These are phyloP conservation scores for Peromyscus nudipes DNA, from an alignment of 2,797 vertebrate species.

Conservation along the genomic window DNA sequence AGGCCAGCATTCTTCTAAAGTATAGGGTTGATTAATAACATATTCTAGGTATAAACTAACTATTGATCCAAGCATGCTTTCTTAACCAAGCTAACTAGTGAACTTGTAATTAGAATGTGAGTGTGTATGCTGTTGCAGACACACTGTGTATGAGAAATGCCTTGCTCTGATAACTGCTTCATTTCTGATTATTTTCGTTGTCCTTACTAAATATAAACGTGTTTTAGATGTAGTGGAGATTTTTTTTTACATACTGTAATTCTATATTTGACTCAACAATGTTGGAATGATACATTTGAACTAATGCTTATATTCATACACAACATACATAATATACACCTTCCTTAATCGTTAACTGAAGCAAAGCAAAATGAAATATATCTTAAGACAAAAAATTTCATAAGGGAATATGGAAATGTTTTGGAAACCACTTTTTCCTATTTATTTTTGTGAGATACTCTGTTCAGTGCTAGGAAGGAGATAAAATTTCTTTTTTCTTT, in stretches of 20 bases:
- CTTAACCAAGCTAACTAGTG: background rate
- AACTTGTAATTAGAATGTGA: conserved; percentile 25
- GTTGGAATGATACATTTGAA: conserved; percentile 51
- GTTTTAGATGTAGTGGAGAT: conserved; percentile 28
- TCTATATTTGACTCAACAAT: conserved; percentile 25
- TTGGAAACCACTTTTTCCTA: background rate
- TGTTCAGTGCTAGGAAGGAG: background rate
- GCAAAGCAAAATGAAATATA: conserved; percentile 32
- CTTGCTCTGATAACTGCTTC: background rate
- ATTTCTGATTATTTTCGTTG: conserved; percentile 41
- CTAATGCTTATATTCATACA: background rate
- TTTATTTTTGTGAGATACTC: conserved; percentile 54
- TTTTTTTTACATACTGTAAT: background rate
- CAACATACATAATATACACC: background rate
- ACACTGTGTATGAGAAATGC: background rate
- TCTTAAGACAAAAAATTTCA: conserved; percentile 9
- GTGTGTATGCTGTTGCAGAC: conserved; percentile 15
- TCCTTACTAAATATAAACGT: conserved; percentile 26
- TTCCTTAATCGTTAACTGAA: conserved; percentile 2
- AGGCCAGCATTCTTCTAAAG: conserved; percentile 19
- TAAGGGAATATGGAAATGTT: conserved; percentile 38
- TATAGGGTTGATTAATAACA: conserved; percentile 41
- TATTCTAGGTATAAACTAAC: conserved; percentile 7
- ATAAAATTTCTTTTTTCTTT: no score
- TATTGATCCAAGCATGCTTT: conserved; percentile 38